Evolutionary conservation across 53 echinoderm and acorn worm species (phyloP), one percentile per base, ranked within the genome.

Genomic region (Holothuria leucospilota): DNA sequence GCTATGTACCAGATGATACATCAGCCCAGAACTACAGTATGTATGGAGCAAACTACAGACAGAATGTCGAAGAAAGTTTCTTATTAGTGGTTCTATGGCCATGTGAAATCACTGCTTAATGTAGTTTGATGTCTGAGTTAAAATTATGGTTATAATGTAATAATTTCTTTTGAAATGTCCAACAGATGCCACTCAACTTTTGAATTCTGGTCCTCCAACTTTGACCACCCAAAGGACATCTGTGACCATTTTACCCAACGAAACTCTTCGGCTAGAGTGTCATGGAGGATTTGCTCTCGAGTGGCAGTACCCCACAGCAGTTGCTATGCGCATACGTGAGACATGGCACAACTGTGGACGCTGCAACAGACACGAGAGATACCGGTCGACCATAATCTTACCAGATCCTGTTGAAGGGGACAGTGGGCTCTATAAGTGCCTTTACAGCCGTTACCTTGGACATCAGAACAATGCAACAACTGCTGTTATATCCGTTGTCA

Each of bases 401-500:
- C 26, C 82, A 13, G 56, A 63, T 23, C 78, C 85, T 69, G 64
- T 52, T 29, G 87, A 87, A 59, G 85, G 70, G 63, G 96, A 96
- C 66, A 91, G 89, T 15, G 94, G 96, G 20, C 86, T 88, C 49
- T 96, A 87, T 52, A 85, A 78, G 29, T 96, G 96, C 46, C 64
- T 93, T 52, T 96, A 96, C 78, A 96, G 94, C 86, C 87, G 91
- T 24, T 92, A 96, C 64, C 85, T 94, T 28, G 81, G 88, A 40
- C 92, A 88, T 84, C 86, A 92, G 14, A 95, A 88, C 77, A 82
- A 83, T 67, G 95, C 88, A 12, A 95, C 95, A 18, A 85, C 92
- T 11, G 56, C 88, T 1, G 88, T 82, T 21, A 82, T 92, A 51
- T 90, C 90, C n/a, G 84, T 95, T 12, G 86, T 88, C 39, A 85